Evolutionary conservation across 1,140 invertebrate genomes (phyloP).

Genomic region (Drosophila malerkotliana): DNA sequence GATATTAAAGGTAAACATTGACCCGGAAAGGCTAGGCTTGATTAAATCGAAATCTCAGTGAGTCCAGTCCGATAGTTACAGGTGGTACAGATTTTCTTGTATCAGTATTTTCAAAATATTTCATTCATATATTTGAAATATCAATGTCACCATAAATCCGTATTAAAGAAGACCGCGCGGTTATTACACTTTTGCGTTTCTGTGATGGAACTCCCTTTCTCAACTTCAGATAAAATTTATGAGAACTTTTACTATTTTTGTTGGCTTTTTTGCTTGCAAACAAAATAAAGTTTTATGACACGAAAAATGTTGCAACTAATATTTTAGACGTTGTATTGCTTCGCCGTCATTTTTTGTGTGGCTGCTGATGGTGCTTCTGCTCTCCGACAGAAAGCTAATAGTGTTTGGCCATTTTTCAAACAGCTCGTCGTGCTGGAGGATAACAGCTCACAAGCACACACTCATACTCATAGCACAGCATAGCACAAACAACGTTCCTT

Average conservation of each 20-base stretch:
- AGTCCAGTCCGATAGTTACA: neutral
- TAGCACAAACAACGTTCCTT: neutral
- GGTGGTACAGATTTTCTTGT: neutral
- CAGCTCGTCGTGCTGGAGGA: constrained; percentile 38
- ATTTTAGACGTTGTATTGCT: constrained; percentile 64
- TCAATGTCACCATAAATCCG: constrained; percentile 34
- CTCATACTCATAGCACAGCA: neutral
- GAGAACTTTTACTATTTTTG: constrained; percentile 20
- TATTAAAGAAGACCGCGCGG: constrained; percentile 35
- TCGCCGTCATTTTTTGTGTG: constrained; percentile 11
- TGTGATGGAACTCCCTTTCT: constrained; percentile 25
- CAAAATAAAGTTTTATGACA: constrained; percentile 75
- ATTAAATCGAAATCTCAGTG: constrained; percentile 15
- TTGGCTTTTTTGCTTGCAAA: constrained; percentile 23
- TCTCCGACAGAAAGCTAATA: constrained; percentile 69
- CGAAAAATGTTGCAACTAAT: constrained; percentile 79
- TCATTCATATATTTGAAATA: constrained; percentile 6
- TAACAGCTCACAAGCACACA: constrained; percentile 23
- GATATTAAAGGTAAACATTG: constrained; percentile 60
- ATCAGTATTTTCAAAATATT: neutral
- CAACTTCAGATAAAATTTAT: constrained; percentile 33
- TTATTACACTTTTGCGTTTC: constrained; percentile 48
- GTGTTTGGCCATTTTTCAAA: constrained; percentile 81
- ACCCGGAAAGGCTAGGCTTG: constrained; percentile 2
- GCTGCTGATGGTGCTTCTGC: constrained; percentile 30